A percentile compares a stretch with the other conserved stretches of the same genome.
phyloP scores from a whole-genome alignment of 2,113 vertebrate species.

The Xiphias gladius region DNA sequence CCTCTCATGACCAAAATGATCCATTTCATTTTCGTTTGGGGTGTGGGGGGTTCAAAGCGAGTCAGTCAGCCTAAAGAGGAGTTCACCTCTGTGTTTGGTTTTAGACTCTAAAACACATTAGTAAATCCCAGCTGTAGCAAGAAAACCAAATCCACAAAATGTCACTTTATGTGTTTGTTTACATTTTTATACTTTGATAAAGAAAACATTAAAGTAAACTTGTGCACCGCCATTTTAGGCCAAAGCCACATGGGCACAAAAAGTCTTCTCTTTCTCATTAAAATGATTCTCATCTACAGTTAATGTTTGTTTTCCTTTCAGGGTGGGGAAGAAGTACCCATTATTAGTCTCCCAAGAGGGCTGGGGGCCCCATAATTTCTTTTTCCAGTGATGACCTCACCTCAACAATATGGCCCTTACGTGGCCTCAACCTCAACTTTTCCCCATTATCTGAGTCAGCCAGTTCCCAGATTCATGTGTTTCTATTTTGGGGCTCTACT shows the following conservation, averaged over 20 bases:
- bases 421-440: conserved; percentile 57
- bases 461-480: conserved; percentile 32
- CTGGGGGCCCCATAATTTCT: conserved; percentile 39
- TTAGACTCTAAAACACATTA: conserved; percentile 15
- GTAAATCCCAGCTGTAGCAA: background rate
- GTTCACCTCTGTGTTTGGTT: conserved; percentile 35
- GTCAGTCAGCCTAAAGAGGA: conserved; percentile 26
- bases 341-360: conserved; percentile 39
- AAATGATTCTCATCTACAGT: conserved; percentile 20
- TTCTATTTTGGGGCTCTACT: conserved; percentile 64
- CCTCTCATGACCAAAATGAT: conserved; percentile 29
- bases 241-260: background rate
- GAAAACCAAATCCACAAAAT: conserved; percentile 23
- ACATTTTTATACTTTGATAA: background rate
- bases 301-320: conserved; percentile 62
- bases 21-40: conserved; percentile 39
- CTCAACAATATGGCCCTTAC: conserved; percentile 55
- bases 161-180: conserved; percentile 25
- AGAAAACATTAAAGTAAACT: background rate
- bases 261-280: background rate
- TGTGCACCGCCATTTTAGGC: background rate
- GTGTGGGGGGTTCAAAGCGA: too few species aligned
- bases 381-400: conserved; percentile 76
- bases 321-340: conserved; percentile 24
- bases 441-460: conserved; percentile 67